Conservation (phyloP, 2,888 invertebrate genomes). For the Coremacera marginata region DNA sequence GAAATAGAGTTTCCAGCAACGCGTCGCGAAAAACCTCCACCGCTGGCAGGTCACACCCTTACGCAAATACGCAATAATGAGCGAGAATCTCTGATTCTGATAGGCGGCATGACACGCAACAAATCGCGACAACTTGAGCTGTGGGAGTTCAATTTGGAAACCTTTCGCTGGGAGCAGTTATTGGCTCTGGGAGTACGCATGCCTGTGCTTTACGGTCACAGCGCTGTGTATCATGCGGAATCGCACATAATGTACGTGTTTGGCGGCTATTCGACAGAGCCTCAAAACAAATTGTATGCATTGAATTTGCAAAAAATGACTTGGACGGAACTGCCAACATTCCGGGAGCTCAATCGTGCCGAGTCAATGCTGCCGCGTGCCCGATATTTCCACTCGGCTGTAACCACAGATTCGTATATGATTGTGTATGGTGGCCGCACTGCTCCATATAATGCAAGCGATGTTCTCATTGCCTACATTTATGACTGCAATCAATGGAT, state of each 20-base stretch:
- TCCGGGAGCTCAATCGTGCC: slow-evolving; percentile 74
- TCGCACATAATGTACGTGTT: slow-evolving; percentile 90
- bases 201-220: slow-evolving; percentile 86
- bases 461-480: slow-evolving; percentile 85
- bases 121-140: slow-evolving; percentile 71
- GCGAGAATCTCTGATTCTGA: slow-evolving; percentile 81
- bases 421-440: slow-evolving; percentile 89
- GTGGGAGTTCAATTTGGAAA: slow-evolving; percentile 85
- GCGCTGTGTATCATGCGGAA: slow-evolving; percentile 84
- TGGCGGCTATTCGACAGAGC: slow-evolving; percentile 84
- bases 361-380: slow-evolving; percentile 77
- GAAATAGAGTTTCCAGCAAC: slow-evolving; percentile 73
- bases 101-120: slow-evolving; percentile 83
- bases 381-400: slow-evolving; percentile 89
- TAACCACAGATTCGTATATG: slow-evolving; percentile 91
- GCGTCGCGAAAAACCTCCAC: slow-evolving; percentile 73
- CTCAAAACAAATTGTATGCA: slow-evolving; percentile 81
- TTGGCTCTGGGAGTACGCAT: slow-evolving; percentile 78
- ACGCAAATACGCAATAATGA: slow-evolving; percentile 82
- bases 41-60: slow-evolving; percentile 91
- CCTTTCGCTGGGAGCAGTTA: slow-evolving; percentile 79
- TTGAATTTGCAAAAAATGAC: slow-evolving; percentile 78
- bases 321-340: slow-evolving; percentile 85
- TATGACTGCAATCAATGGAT: slow-evolving; percentile 94
- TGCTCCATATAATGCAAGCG: slow-evolving; percentile 79